phyloP scores from a whole-genome alignment of 2,797 vertebrate genomes.

The Amblyraja radiata region DNA sequence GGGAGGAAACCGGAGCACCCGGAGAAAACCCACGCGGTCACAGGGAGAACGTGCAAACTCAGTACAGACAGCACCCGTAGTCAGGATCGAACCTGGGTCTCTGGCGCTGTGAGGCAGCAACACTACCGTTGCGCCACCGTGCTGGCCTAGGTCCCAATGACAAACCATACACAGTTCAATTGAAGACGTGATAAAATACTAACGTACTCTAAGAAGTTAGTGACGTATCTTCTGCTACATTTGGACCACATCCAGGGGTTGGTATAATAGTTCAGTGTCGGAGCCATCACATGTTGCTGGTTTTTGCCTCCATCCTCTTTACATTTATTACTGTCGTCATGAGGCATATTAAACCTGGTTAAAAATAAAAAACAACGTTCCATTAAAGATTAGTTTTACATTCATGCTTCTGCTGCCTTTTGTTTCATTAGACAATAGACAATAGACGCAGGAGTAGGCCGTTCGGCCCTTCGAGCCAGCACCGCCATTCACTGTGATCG shows the following conservation, averaged over 20 bases:
- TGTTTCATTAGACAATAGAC: too few species aligned
- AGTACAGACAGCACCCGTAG: too few species aligned
- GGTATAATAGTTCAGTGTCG: slow-evolving; percentile 91
- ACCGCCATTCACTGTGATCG: too few species aligned
- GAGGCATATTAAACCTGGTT: slow-evolving; percentile 94
- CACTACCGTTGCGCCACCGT: too few species aligned
- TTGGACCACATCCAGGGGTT: slow-evolving; percentile 99
- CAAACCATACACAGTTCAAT: background rate
- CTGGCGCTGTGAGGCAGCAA: too few species aligned
- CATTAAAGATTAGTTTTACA: background rate
- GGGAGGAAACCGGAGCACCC: too few species aligned
- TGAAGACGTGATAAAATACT: background rate
- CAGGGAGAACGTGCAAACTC: too few species aligned
- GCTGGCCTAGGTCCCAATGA: too few species aligned
- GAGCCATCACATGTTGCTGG: slow-evolving; percentile 95
- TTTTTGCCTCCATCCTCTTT: slow-evolving; percentile 89
- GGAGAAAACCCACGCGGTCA: too few species aligned
- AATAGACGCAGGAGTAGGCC: too few species aligned
- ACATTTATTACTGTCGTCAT: slow-evolving; percentile 94
- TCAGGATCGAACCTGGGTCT: too few species aligned
- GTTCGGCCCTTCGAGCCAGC: too few species aligned
- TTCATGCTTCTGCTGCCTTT: background rate
- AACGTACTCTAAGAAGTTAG: slow-evolving; percentile 97
- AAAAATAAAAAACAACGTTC: background rate
- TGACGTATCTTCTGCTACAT: slow-evolving; percentile 97